Base-by-base conservation (phyloP, 2,113 vertebrate species). In the Holacanthus passer region DNA sequence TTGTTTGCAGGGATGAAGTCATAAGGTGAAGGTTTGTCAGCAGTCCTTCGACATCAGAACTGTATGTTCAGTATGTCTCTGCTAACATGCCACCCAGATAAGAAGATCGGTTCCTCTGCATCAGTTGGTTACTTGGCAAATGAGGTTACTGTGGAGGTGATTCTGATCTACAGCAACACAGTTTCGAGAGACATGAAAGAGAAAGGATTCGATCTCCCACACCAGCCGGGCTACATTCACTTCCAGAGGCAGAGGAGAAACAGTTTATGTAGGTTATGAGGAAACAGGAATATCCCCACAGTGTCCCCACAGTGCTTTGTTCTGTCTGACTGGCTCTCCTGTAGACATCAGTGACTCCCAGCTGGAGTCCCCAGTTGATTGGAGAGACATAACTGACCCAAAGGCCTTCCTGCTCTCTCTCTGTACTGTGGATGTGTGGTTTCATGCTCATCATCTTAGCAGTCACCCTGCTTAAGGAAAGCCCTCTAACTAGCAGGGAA, bases 281-380 rank as follows among this genome's bases (percentile, higher is more conserved):
- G 53, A 78, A 83, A 60, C 12, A 1, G 47, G 74, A 77, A 79
- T 76, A 32, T 72, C 45, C 68, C 68, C 43, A 35, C 52, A 41
- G 48, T 79, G 58, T 69, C 19, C 45, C 59, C 29, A 9, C 68
- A 20, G 64, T 64, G 70, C 55, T 87, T 71, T 72, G 67, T 81
- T 85, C 73, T 69, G 73, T 68, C 37, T 82, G 27, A 74, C 31
- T 35, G 67, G 31, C 77, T 82, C 65, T 82, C 68, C 59, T 48
- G 79, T 71, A 64, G 52, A 83, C 69, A 65, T 77, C 29, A 74
- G 64, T 37, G 48, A 79, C 39, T 73, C 81, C 60, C 78, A 69
- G 77, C 47, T 59, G 79, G 59, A 81, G 50, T 66, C 58, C 53
- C 56, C 39, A 35, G 67, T 58, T 70, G 35, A 29, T 66, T 60